Evolutionary conservation across 2,888 invertebrate species (phyloP).

Genomic region (Ophonus ardosiacus): DNA sequence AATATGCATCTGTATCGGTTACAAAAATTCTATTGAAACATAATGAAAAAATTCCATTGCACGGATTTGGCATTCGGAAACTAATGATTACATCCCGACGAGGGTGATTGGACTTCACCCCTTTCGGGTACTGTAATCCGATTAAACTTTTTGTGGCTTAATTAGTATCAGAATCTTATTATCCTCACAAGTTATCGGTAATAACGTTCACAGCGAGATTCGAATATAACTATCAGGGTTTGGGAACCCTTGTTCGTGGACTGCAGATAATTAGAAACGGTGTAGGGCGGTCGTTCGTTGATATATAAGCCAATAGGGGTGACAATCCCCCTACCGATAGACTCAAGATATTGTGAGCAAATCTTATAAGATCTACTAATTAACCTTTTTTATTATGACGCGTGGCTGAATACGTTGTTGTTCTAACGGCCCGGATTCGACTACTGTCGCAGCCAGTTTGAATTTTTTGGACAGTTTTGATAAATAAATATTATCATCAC

Average conservation of each 20-base stretch:
- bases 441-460: no score
- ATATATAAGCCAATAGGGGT: constrained; percentile 46
- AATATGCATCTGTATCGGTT: no score
- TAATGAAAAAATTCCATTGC: constrained; percentile 32
- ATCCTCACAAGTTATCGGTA: constrained; percentile 56
- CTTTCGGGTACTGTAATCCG: constrained; percentile 46
- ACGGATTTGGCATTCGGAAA: not conserved
- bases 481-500: no score
- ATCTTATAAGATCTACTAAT: not conserved
- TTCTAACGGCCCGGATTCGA: no score
- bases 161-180: constrained; percentile 59
- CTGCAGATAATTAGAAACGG: constrained; percentile 52
- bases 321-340: not conserved
- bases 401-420: no score
- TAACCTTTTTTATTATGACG: not conserved
- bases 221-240: constrained; percentile 51
- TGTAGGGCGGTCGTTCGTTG: constrained; percentile 18
- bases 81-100: constrained; percentile 19
- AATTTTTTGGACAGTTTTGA: no score
- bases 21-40: not conserved
- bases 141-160: constrained; percentile 60
- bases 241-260: not conserved
- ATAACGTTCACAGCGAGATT: constrained; percentile 55
- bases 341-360: not conserved
- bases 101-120: constrained; percentile 35